Evolutionary conservation across 2,113 vertebrate species (phyloP).

Genomic region (Heliornis fulica): DNA sequence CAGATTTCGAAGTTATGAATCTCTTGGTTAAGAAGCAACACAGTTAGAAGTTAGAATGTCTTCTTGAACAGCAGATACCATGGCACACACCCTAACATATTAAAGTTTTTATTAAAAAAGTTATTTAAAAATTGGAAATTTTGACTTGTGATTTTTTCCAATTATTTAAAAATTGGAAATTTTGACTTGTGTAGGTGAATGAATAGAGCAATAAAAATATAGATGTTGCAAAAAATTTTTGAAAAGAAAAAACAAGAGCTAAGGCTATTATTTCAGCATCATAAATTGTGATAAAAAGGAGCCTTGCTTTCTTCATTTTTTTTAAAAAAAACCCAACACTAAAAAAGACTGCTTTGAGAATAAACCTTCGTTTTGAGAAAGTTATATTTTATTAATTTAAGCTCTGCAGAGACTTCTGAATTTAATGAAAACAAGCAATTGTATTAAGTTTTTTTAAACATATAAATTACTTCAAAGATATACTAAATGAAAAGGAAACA

Average conservation of each 20-base stretch:
- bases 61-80: not conserved
- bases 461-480: not conserved
- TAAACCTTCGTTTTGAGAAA: accelerated
- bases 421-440: not conserved
- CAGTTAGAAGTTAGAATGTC: not conserved
- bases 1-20: not conserved
- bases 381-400: not conserved
- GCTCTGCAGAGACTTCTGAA: not conserved
- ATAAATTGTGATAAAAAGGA: not conserved
- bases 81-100: not conserved
- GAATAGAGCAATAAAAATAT: not conserved
- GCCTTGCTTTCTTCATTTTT: not conserved
- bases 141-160: not conserved
- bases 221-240: not conserved
- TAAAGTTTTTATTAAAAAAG: not conserved
- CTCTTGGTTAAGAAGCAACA: not conserved
- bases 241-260: not conserved
- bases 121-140: not conserved
- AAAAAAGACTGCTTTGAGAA: accelerated
- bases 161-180: not conserved
- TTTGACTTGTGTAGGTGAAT: not conserved
- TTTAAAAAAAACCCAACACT: too few species aligned
- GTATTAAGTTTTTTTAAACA: not conserved
- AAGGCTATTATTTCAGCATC: not conserved
- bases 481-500: not conserved